Evolutionary conservation across 53 echinoderm and acorn worm species (phyloP).

Genomic region (Holothuria scabra): DNA sequence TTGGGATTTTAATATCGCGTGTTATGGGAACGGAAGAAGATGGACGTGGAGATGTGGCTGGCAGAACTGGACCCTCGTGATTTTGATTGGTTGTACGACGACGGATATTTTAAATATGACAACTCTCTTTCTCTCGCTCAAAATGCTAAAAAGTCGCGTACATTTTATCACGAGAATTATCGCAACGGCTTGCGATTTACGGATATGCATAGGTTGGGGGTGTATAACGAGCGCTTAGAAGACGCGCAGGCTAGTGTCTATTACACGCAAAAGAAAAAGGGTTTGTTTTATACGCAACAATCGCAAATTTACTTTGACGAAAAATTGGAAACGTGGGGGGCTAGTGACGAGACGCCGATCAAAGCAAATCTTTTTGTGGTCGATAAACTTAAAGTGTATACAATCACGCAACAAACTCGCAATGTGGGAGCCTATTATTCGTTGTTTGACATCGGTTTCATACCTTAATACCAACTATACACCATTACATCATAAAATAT

Average conservation of each 20-base stretch:
- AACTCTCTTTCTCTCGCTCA: not conserved
- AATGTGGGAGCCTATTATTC: not conserved
- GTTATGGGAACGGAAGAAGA: too few relatives aligned
- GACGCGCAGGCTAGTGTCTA: not conserved
- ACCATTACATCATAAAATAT: too few relatives aligned
- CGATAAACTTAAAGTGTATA: slow-evolving; percentile 11
- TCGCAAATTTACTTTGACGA: not conserved
- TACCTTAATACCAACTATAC: too few relatives aligned
- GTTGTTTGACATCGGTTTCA: not conserved
- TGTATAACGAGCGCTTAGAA: not conserved
- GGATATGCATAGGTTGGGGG: not conserved
- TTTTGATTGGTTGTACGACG: too few relatives aligned
- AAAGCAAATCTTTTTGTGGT: not conserved
- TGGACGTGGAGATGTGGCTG: too few relatives aligned
- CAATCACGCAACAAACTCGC: not conserved
- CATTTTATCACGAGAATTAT: not conserved
- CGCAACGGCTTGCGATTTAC: not conserved
- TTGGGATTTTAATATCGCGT: not conserved
- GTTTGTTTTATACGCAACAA: not conserved
- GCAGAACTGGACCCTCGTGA: too few relatives aligned
- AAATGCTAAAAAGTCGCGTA: not conserved
- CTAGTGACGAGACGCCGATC: too few relatives aligned
- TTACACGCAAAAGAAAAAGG: not conserved
- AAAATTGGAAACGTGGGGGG: not conserved
- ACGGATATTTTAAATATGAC: not conserved